Evolutionary conservation across 1,140 invertebrate genomes (phyloP).

Genomic region (Aphelenchoides fujianensis): DNA sequence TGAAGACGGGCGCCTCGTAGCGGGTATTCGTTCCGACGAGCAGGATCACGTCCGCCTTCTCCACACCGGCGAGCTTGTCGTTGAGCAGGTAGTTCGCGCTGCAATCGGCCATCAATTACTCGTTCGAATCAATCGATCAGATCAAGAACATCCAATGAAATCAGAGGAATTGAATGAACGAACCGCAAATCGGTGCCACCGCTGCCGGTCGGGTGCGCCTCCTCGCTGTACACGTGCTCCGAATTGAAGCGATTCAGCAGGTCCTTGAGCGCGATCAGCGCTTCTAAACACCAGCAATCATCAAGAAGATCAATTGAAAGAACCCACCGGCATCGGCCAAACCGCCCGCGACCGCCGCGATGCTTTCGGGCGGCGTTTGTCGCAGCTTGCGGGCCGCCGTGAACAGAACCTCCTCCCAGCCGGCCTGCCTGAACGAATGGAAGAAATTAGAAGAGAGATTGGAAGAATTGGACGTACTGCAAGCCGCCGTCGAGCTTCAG

Average conservation of each 20-base stretch:
- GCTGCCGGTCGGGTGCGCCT: slow-evolving; percentile 78
- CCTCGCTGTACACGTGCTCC: slow-evolving; percentile 83
- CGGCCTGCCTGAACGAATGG: slow-evolving; percentile 43
- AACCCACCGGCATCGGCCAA: slow-evolving; percentile 76
- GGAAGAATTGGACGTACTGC: no score
- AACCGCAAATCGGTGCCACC: slow-evolving; percentile 79
- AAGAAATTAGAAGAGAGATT: no score
- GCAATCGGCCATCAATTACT: slow-evolving; percentile 25
- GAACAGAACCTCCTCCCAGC: slow-evolving; percentile 62
- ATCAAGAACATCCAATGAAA: no score
- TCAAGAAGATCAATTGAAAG: not conserved
- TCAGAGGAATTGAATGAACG: slow-evolving; percentile 25
- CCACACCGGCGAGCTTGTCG: slow-evolving; percentile 70
- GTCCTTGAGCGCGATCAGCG: slow-evolving; percentile 86
- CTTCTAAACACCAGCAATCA: slow-evolving; percentile 65
- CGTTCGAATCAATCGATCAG: no score
- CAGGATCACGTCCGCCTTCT: slow-evolving; percentile 87
- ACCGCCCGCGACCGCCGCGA: slow-evolving; percentile 83
- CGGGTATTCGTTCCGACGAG: slow-evolving; percentile 93
- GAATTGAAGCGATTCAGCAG: slow-evolving; percentile 81
- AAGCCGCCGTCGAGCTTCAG: slow-evolving; percentile 71
- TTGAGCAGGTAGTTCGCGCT: slow-evolving; percentile 66
- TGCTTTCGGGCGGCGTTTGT: slow-evolving; percentile 65
- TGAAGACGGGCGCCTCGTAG: slow-evolving; percentile 93
- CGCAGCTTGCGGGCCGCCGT: slow-evolving; percentile 59